These are phyloP conservation scores for Lacerta viridis DNA, from an alignment of 2,797 vertebrate species.

Conservation along the genomic window DNA sequence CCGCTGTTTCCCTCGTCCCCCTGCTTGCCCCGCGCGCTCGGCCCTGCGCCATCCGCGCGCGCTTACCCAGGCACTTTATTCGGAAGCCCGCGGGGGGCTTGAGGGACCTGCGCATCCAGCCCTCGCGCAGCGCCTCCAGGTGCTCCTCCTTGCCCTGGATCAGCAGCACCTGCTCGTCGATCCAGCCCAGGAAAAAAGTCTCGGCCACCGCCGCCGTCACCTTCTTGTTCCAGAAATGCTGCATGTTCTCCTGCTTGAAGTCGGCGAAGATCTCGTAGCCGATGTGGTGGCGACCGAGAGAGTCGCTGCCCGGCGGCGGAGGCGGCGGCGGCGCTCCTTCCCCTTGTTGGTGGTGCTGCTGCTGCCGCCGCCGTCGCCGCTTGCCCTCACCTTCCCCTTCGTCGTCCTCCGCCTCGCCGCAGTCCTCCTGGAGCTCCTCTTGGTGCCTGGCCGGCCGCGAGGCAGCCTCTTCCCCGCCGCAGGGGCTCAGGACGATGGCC, in stretches of 20 bases:
- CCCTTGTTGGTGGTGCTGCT: not conserved
- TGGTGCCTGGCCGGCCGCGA: constrained; percentile 34
- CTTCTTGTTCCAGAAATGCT: constrained; percentile 93
- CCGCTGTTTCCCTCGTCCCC: not conserved
- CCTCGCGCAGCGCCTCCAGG: constrained; percentile 93
- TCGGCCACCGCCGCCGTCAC: constrained; percentile 93
- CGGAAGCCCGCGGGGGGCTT: constrained; percentile 93
- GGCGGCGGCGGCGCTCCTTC: not conserved
- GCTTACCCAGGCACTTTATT: constrained; percentile 95
- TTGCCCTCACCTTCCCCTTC: not conserved
- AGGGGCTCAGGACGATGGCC: constrained; percentile 91
- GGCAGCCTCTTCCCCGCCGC: constrained; percentile 46
- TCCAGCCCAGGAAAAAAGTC: constrained; percentile 97
- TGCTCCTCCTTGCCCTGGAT: constrained; percentile 96
- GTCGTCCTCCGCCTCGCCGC: constrained; percentile 19
- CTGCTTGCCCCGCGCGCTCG: not conserved
- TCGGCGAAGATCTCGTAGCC: constrained; percentile 98
- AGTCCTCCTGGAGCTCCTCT: constrained; percentile 63
- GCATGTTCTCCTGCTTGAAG: constrained; percentile 95
- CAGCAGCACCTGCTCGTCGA: constrained; percentile 95
- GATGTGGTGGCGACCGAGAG: constrained; percentile 88
- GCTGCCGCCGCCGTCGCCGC: not conserved
- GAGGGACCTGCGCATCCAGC: constrained; percentile 93
- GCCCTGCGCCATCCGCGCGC: not conserved
- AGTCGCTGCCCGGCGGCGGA: constrained; percentile 55